Evolutionary conservation across 2,888 invertebrate species (phyloP).

Genomic region (Resseliella maxima): DNA sequence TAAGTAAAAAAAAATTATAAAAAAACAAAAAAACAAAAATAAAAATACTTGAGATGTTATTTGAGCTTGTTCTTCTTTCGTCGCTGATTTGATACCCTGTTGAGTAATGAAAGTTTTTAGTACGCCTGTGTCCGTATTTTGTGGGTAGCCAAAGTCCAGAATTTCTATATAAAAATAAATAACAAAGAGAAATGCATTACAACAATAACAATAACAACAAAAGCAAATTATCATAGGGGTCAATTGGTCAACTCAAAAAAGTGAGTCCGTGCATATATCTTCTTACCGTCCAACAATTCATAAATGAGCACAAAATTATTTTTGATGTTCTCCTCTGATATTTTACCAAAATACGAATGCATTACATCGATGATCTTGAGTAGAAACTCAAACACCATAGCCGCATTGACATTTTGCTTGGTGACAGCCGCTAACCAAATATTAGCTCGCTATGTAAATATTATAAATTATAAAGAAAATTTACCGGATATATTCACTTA

Average conservation of each 20-base stretch:
- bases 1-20: constrained; percentile 13
- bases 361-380: constrained; percentile 98
- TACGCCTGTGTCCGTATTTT: constrained; percentile 99
- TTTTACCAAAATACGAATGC: constrained; percentile 99
- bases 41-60: constrained; percentile 87
- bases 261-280: neutral
- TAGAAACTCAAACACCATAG: constrained; percentile 99
- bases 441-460: constrained; percentile 84
- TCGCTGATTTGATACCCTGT: constrained; percentile 98
- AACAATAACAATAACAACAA: constrained; percentile 1
- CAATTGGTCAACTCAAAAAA: constrained; percentile 11
- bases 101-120: constrained; percentile 99
- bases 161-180: constrained; percentile 78
- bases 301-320: constrained; percentile 99
- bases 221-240: too few species aligned
- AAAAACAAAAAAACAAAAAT: constrained; percentile 58
- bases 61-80: constrained; percentile 99
- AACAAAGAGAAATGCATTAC: neutral
- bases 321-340: constrained; percentile 99
- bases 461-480: too few species aligned
- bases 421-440: constrained; percentile 99
- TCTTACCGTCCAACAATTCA: constrained; percentile 93
- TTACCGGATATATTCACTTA: constrained; percentile 25
- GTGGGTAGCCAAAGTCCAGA: constrained; percentile 99
- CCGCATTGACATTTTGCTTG: constrained; percentile 99